These are phyloP conservation scores for Rhinatrema bivittatum DNA, from an alignment of 2,797 vertebrate genomes.

Conservation along the genomic window DNA sequence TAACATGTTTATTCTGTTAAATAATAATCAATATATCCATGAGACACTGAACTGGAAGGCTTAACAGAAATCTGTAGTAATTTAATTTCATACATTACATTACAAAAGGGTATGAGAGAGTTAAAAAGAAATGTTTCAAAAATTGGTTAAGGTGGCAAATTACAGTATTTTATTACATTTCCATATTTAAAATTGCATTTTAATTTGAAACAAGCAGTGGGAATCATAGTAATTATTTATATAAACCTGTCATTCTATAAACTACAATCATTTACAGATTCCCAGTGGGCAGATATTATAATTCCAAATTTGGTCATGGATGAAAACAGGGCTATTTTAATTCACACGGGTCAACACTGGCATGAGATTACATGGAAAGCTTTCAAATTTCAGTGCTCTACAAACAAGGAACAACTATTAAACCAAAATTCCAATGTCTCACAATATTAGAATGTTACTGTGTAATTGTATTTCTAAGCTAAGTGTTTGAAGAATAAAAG, in stretches of 20 bases:
- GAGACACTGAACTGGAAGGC: too few species aligned
- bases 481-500: conserved; percentile 8
- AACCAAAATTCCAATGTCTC: conserved; percentile 22
- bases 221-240: conserved; percentile 54
- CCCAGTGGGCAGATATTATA: conserved; percentile 54
- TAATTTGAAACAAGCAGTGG: conserved; percentile 47
- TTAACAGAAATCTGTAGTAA: too few species aligned
- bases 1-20: too few species aligned
- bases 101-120: background rate
- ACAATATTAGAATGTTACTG: conserved; percentile 17
- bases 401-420: conserved; percentile 48
- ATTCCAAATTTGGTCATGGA: conserved; percentile 82
- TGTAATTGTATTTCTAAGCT: conserved; percentile 16
- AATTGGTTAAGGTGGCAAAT: background rate
- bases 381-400: conserved; percentile 57
- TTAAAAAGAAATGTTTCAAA: too few species aligned
- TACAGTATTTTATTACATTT: conserved; percentile 8
- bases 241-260: conserved; percentile 58
- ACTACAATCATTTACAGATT: conserved; percentile 62
- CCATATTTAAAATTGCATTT: conserved; percentile 28
- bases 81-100: background rate
- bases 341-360: conserved; percentile 69
- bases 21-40: too few species aligned
- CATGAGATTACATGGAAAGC: conserved; percentile 62
- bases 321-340: conserved; percentile 68